Conservation (phyloP, 2,888 invertebrate genomes). For the Spatulosminthurus flaviceps region DNA sequence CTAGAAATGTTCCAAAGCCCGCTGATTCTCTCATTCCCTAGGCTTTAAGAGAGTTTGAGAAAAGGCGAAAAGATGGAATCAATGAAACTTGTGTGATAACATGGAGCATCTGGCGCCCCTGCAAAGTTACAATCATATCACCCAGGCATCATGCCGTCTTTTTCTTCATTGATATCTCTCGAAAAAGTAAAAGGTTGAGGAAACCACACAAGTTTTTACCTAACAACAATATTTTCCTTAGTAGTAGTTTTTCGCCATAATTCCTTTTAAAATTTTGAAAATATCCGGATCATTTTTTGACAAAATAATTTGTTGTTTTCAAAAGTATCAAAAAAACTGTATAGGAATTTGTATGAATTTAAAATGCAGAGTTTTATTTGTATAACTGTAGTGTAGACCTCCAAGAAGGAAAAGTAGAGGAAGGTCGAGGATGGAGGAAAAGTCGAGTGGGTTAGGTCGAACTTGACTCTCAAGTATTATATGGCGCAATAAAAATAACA, state of each 20-base stretch:
- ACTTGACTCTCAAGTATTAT: constrained; percentile 52
- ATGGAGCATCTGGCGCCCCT: constrained; percentile 42
- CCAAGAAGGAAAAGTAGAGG: constrained; percentile 33
- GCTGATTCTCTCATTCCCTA: background rate
- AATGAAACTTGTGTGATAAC: constrained; percentile 38
- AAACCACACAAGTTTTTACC: too few species aligned
- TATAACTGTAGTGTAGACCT: background rate
- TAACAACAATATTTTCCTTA: too few species aligned
- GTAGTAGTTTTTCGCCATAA: too few species aligned
- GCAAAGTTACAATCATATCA: constrained; percentile 35
- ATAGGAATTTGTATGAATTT: constrained; percentile 39
- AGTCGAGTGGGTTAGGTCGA: constrained; percentile 51
- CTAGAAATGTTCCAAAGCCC: background rate
- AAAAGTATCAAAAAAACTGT: too few species aligned
- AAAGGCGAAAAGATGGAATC: constrained; percentile 28
- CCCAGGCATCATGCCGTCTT: constrained; percentile 39
- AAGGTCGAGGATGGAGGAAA: constrained; percentile 39
- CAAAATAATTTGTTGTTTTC: too few species aligned
- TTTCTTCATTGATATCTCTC: constrained; percentile 29
- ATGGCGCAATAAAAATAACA: constrained; percentile 56
- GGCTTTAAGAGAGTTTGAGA: background rate
- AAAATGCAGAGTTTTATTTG: constrained; percentile 16
- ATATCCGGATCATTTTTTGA: too few species aligned
- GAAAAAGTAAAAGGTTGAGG: too few species aligned
- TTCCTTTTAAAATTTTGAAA: too few species aligned